A percentile compares a stretch with the other conserved stretches of the same genome.
phyloP scores from a whole-genome alignment of 1,140 invertebrate species.

The Psix sp. region DNA sequence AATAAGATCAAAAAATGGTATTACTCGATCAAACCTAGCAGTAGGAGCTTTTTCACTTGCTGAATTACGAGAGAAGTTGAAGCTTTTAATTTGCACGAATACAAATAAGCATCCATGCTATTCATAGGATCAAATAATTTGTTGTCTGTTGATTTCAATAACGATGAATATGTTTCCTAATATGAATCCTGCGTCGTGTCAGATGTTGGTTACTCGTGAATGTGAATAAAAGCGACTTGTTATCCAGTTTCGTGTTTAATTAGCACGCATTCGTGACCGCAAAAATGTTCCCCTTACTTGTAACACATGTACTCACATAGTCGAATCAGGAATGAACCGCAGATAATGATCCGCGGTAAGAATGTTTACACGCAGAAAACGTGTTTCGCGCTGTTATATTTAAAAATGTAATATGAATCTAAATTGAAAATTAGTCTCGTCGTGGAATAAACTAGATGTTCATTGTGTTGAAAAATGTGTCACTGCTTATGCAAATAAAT shows the following conservation, averaged over 20 bases:
- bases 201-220: too few relatives aligned
- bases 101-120: slow-evolving; percentile 9
- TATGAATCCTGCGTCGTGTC: too few relatives aligned
- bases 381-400: slow-evolving; percentile 16
- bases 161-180: slow-evolving; percentile 32
- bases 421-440: too few relatives aligned
- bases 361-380: slow-evolving; percentile 32
- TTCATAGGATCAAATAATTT: slow-evolving; percentile 18
- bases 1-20: too few relatives aligned
- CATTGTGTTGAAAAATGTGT: too few relatives aligned
- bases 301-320: slow-evolving; percentile 37
- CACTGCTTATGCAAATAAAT: too few relatives aligned
- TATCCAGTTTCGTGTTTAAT: slow-evolving; percentile 55
- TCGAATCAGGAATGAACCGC: slow-evolving; percentile 17
- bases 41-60: too few relatives aligned
- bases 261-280: slow-evolving; percentile 44
- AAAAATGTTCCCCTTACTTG: slow-evolving; percentile 20
- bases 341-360: slow-evolving; percentile 44
- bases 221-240: slow-evolving; percentile 38
- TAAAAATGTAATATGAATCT: too few relatives aligned
- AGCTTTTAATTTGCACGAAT: slow-evolving; percentile 24
- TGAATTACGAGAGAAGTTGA: slow-evolving; percentile 17
- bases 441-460: too few relatives aligned
- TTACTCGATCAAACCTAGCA: too few relatives aligned
- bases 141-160: slow-evolving; percentile 10